Evolutionary conservation across 2,113 vertebrate genomes (phyloP).

Genomic region (Chionis minor): DNA sequence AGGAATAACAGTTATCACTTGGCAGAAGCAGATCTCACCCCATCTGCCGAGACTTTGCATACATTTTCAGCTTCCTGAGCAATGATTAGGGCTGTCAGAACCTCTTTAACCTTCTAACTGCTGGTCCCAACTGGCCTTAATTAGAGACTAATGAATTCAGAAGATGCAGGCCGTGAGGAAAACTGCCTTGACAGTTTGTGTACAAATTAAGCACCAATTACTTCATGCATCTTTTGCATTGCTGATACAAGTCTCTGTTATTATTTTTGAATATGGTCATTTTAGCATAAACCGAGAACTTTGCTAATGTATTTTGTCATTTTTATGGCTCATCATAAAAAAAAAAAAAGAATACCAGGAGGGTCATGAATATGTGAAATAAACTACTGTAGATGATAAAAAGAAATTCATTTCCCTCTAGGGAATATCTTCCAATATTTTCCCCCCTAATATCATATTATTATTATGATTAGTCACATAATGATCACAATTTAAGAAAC

Average conservation of each 20-base stretch:
- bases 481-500: conserved; percentile 52
- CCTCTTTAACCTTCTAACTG: conserved; percentile 99
- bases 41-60: conserved; percentile 94
- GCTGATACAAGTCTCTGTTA: conserved; percentile 86
- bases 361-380: conserved; percentile 81
- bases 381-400: conserved; percentile 77
- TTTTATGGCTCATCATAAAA: conserved; percentile 81
- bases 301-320: conserved; percentile 84
- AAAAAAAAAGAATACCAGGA: conserved; percentile 67
- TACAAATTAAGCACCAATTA: conserved; percentile 94
- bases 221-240: conserved; percentile 88
- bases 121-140: conserved; percentile 98
- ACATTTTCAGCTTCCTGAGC: conserved; percentile 95
- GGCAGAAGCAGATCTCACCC: conserved; percentile 91
- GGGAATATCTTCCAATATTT: conserved; percentile 74
- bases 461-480: conserved; percentile 69
- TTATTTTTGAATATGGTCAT: conserved; percentile 87
- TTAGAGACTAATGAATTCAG: conserved; percentile 99
- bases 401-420: conserved; percentile 76
- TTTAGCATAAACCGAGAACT: conserved; percentile 82
- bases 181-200: conserved; percentile 90
- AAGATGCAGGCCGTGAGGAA: conserved; percentile 95
- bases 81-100: conserved; percentile 98
- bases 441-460: conserved; percentile 57
- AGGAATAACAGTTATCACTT: conserved; percentile 97